phyloP scores from a whole-genome alignment of 2,888 invertebrate species.

The Megaustenia siamemsis region DNA sequence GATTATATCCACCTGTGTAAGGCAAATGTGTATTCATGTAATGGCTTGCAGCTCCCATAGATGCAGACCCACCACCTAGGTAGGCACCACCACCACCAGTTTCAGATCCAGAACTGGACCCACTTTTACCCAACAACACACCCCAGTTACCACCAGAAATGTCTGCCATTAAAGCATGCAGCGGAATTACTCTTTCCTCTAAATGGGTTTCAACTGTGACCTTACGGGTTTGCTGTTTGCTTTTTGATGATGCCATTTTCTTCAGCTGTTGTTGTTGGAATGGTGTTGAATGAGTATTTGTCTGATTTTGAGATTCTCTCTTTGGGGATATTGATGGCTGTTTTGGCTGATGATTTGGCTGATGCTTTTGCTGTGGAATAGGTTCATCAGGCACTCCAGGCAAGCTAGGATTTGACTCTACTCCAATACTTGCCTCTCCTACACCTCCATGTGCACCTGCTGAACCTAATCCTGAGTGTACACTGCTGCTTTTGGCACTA shows the following conservation, averaged over 20 bases:
- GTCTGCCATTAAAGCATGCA: slow-evolving; percentile 50
- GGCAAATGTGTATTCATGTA: slow-evolving; percentile 27
- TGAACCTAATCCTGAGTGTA: slow-evolving; percentile 8
- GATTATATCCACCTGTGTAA: slow-evolving; percentile 30
- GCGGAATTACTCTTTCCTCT: slow-evolving; percentile 22
- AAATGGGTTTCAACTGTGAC: slow-evolving; percentile 58
- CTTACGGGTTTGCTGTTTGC: slow-evolving; percentile 41
- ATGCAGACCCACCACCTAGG: slow-evolving; percentile 30
- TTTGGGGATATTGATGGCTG: slow-evolving; percentile 13
- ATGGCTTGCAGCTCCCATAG: slow-evolving; percentile 19
- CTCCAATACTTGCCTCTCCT: slow-evolving; percentile 15
- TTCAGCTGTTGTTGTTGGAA: slow-evolving; percentile 4
- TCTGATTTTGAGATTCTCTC: slow-evolving; percentile 21
- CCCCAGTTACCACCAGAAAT: slow-evolving; percentile 54
- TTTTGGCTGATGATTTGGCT: background rate
- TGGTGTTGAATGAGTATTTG: background rate
- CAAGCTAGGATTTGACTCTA: slow-evolving; percentile 19
- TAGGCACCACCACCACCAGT: slow-evolving; percentile 36
- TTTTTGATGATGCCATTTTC: background rate
- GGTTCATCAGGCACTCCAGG: slow-evolving; percentile 39
- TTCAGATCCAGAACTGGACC: slow-evolving; percentile 49
- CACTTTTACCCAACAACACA: slow-evolving; percentile 49
- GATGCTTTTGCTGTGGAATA: background rate
- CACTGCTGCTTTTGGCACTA: slow-evolving; percentile 60
- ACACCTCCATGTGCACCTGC: slow-evolving; percentile 6